Conservation (phyloP, 2,797 vertebrate species). For the Sebastes melanostomus region DNA sequence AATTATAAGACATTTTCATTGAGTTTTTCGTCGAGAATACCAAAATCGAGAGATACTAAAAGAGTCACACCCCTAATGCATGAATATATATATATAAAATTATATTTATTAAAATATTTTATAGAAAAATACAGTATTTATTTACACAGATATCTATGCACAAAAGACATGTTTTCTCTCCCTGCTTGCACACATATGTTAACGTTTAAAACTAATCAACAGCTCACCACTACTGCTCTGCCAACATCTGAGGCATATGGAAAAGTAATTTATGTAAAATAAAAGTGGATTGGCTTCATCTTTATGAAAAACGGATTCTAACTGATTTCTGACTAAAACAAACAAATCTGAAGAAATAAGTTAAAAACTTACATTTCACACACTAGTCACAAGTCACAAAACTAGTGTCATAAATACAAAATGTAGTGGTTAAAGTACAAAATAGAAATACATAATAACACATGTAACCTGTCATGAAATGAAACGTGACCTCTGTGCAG, state of each 20-base stretch:
- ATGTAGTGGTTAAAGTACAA: neutral
- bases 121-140: slow-evolving; percentile 68
- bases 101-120: slow-evolving; percentile 63
- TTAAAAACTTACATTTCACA: neutral
- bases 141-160: slow-evolving; percentile 35
- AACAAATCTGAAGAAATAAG: neutral
- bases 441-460: too few species aligned
- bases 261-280: neutral
- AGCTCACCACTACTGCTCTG: neutral
- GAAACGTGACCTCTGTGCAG: neutral
- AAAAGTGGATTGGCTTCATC: neutral
- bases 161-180: neutral
- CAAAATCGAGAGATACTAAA: neutral
- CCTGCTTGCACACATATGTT: neutral
- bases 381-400: neutral
- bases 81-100: slow-evolving; percentile 8
- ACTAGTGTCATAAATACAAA: neutral
- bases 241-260: neutral
- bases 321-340: neutral
- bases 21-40: neutral
- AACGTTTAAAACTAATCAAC: neutral
- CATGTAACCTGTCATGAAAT: neutral
- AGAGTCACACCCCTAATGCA: neutral
- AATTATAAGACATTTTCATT: neutral
- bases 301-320: neutral